phyloP scores from a whole-genome alignment of 2,888 invertebrate genomes.

The Ptychoptera contaminata region DNA sequence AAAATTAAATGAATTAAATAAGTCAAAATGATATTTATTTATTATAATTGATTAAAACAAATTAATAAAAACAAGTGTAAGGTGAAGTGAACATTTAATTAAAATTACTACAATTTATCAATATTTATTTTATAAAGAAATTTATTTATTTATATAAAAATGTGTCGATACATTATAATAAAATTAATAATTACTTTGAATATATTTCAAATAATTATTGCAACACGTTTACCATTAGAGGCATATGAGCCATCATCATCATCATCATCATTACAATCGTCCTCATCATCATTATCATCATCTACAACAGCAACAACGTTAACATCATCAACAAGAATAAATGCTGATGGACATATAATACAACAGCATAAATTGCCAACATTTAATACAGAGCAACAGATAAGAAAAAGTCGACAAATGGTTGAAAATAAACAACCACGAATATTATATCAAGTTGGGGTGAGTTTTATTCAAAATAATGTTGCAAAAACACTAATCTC shows the following conservation, averaged over 20 bases:
- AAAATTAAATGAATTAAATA: background rate
- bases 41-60: background rate
- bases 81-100: constrained; percentile 9
- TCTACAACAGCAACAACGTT: constrained; percentile 10
- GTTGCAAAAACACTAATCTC: no score
- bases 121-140: no score
- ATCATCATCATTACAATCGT: constrained; percentile 3
- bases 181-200: constrained; percentile 1
- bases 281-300: constrained; percentile 11
- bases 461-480: constrained; percentile 18
- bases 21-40: background rate
- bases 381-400: constrained; percentile 16
- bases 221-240: constrained; percentile 22
- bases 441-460: constrained; percentile 46
- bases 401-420: constrained; percentile 32
- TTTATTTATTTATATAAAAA: background rate
- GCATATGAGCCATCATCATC: constrained; percentile 25
- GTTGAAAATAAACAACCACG: constrained; percentile 38
- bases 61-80: constrained; percentile 4
- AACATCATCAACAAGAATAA: constrained; percentile 5
- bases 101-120: background rate
- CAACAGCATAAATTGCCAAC: constrained; percentile 3
- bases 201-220: constrained; percentile 11
- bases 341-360: constrained; percentile 11
- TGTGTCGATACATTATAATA: background rate